Evolutionary conservation across 2,113 vertebrate species (phyloP).

Genomic region (Pterocles gutturalis): DNA sequence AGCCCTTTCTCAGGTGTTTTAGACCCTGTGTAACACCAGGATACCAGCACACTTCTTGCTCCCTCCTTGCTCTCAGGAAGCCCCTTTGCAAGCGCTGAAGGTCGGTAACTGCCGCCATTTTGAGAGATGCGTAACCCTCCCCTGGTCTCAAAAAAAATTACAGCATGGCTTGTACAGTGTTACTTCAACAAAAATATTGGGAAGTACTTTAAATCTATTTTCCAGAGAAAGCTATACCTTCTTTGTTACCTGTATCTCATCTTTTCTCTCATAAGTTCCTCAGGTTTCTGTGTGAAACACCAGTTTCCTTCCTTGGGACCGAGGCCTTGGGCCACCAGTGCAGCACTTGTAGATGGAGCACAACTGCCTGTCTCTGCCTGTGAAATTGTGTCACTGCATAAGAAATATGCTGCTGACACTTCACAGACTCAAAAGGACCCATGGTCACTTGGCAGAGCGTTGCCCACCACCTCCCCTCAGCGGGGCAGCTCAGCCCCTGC

Average conservation of each 20-base stretch:
- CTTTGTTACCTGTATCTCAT: not conserved
- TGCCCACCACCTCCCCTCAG: not conserved
- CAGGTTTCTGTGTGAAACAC: not conserved
- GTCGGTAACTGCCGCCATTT: not conserved
- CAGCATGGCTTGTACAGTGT: not conserved
- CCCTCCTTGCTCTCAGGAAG: not conserved
- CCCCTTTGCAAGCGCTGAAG: not conserved
- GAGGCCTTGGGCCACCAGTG: accelerated
- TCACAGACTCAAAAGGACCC: not conserved
- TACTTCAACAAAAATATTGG: not conserved
- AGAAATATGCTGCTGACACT: not conserved
- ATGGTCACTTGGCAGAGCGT: accelerated
- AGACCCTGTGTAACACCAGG: not conserved
- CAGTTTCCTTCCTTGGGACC: accelerated
- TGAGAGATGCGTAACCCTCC: not conserved
- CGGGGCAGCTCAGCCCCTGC: not conserved
- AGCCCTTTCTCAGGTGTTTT: not conserved
- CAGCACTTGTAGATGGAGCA: accelerated
- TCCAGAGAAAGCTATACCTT: not conserved
- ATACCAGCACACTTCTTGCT: not conserved
- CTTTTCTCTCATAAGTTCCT: not conserved
- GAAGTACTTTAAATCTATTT: not conserved
- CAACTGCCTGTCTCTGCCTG: not conserved
- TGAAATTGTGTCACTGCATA: not conserved
- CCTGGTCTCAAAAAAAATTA: too few species aligned